Percentiles rank a stretch among this genome's conserved stretches.
These are phyloP conservation scores for Tenthredo scrophulariae DNA, from an alignment of 2,888 invertebrate genomes.

Conservation along the genomic window DNA sequence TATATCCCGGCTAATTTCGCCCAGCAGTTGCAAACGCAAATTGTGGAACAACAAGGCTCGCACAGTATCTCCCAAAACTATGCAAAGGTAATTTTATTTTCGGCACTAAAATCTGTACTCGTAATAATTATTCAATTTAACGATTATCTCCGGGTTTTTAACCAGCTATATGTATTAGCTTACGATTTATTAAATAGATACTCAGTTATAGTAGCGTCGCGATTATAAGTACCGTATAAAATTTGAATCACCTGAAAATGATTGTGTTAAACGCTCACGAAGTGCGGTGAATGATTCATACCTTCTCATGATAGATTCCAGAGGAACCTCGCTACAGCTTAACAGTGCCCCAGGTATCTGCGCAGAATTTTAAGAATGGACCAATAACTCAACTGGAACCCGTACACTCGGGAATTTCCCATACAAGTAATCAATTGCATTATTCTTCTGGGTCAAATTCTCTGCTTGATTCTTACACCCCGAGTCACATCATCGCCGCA, in stretches of 20 bases:
- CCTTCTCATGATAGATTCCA: constrained; percentile 61
- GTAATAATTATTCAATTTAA: background rate
- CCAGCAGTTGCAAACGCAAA: constrained; percentile 61
- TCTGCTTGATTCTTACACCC: constrained; percentile 80
- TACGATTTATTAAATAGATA: background rate
- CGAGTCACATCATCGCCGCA: constrained; percentile 75
- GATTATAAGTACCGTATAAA: background rate
- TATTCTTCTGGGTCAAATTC: constrained; percentile 75
- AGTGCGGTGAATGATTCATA: background rate
- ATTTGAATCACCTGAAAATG: background rate
- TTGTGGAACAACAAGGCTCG: constrained; percentile 53
- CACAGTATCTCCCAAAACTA: constrained; percentile 63
- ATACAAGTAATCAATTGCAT: constrained; percentile 61
- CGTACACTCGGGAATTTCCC: constrained; percentile 60
- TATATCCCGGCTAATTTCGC: constrained; percentile 61
- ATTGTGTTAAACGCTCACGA: background rate
- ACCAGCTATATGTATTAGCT: background rate
- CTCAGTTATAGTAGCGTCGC: background rate
- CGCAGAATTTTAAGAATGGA: constrained; percentile 67
- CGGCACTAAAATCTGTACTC: background rate
- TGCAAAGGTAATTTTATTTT: constrained; percentile 62
- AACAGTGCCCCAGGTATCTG: constrained; percentile 67
- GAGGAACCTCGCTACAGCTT: constrained; percentile 63
- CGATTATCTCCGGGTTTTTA: background rate
- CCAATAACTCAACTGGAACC: constrained; percentile 62